Conservation (phyloP, 2,113 vertebrate genomes). For the Pleuronectes platessa region DNA sequence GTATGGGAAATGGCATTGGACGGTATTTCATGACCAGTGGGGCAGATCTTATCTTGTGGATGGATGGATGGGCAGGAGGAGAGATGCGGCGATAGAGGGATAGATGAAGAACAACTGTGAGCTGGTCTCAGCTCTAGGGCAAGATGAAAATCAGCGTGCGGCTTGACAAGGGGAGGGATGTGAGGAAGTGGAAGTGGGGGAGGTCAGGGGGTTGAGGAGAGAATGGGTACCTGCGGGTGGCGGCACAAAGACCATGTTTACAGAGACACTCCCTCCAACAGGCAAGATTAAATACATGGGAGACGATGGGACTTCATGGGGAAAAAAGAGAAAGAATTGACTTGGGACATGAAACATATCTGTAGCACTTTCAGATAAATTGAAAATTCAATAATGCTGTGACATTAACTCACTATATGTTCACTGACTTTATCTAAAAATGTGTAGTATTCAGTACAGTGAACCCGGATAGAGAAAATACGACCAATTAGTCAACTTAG, state of each 20-base stretch:
- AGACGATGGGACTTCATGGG: background rate
- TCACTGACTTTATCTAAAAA: too few relatives aligned
- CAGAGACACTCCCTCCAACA: slow-evolving; percentile 10
- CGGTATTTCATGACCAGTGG: slow-evolving; percentile 49
- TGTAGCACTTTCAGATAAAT: too few relatives aligned
- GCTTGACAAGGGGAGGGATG: slow-evolving; percentile 45
- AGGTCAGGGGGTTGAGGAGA: slow-evolving; percentile 51
- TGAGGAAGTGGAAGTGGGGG: slow-evolving; percentile 42
- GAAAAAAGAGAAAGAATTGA: background rate
- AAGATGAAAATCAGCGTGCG: slow-evolving; percentile 59
- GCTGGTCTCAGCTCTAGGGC: slow-evolving; percentile 36
- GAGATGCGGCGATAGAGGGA: slow-evolving; percentile 56
- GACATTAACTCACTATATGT: too few relatives aligned
- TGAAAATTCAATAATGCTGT: too few relatives aligned
- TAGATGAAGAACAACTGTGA: slow-evolving; percentile 41
- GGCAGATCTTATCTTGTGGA: slow-evolving; percentile 52
- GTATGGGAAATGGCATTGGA: slow-evolving; percentile 41
- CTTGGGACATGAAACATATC: background rate
- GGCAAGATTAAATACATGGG: slow-evolving; percentile 30
- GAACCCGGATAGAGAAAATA: too few relatives aligned
- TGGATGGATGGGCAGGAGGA: slow-evolving; percentile 50
- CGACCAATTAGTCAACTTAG: too few relatives aligned
- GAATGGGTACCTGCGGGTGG: slow-evolving; percentile 45
- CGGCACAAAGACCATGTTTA: slow-evolving; percentile 50
- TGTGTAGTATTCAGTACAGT: too few relatives aligned